Base-by-base conservation (phyloP, 2,113 vertebrate genomes). In the Zosterops borbonicus region DNA sequence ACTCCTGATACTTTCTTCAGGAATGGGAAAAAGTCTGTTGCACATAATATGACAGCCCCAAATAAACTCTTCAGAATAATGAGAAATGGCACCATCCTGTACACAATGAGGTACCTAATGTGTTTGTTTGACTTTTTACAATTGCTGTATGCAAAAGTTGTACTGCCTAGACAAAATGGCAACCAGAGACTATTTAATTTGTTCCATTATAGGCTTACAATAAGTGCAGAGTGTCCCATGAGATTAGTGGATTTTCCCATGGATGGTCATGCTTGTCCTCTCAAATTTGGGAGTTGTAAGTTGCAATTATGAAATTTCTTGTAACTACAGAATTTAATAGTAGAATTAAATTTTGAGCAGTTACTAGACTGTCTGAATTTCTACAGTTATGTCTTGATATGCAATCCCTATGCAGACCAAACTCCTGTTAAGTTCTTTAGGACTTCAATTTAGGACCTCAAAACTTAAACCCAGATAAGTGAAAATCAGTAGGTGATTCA, bases 211-310 rank as follows among this genome's bases (percentile, higher is more conserved):
- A 99, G 99, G 97, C 97, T 99, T 97, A 99, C 99, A 83, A 99
- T 99, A 95, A 99, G 98, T 96, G 99, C 99, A 15, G 98, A 99
- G 96, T 99, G 99, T 96, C 99, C 99, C 74, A 99, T 99, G 99
- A 99, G 98, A 98, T 97, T 99, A 67, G 98, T 99, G 98, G 98
- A 99, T 98, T 99, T 99, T 96, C 99, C 99, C 67, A 99, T 99
- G 99, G 99, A 99, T 94, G 99, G 99, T 90, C 99, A 99, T 85
- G 99, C 99, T 56, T 99, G 99, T 87, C 99, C 99, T 80, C 98
- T 99, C 93, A 99, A 99, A 98, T 99, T 99, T 98, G 99, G 99
- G 97, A 99, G 99, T 98, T 99, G 99, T 99, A 98, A 99, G 99
- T 98, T 94, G 81, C 64, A 89, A 92, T 97, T 96, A 95, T 77